Percentiles rank a stretch among this genome's conserved stretches.
These are phyloP conservation scores for Leuciscus waleckii DNA, from an alignment of 2,797 vertebrate species.

Conservation along the genomic window DNA sequence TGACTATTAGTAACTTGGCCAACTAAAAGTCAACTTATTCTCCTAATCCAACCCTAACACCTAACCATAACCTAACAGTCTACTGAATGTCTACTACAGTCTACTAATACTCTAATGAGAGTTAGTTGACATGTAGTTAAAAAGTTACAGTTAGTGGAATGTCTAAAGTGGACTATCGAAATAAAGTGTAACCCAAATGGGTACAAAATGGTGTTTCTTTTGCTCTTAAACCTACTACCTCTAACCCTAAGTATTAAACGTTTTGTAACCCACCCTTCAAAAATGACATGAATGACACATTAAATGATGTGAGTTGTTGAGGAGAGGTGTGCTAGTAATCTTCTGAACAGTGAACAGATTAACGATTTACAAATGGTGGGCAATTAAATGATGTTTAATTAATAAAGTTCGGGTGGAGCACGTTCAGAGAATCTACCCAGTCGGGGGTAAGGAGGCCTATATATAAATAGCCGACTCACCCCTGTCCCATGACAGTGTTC, in stretches of 20 bases:
- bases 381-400: background rate
- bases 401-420: background rate
- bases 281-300: background rate
- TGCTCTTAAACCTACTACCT: background rate
- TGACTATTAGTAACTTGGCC: too few species aligned
- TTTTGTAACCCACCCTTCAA: too few species aligned
- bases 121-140: too few species aligned
- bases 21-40: too few species aligned
- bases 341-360: background rate
- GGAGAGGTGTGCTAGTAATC: background rate
- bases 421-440: background rate
- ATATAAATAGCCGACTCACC: background rate
- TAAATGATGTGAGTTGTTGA: background rate
- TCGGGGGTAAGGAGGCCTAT: background rate
- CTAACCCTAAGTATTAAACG: background rate
- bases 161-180: too few species aligned
- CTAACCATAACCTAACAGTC: too few species aligned
- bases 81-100: too few species aligned
- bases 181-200: too few species aligned
- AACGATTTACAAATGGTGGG: background rate
- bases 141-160: too few species aligned
- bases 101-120: too few species aligned
- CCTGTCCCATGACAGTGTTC: background rate
- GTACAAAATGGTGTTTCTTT: background rate
- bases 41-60: too few species aligned